phyloP scores from a whole-genome alignment of 2,888 invertebrate species.

The Itoplectis maculator region DNA sequence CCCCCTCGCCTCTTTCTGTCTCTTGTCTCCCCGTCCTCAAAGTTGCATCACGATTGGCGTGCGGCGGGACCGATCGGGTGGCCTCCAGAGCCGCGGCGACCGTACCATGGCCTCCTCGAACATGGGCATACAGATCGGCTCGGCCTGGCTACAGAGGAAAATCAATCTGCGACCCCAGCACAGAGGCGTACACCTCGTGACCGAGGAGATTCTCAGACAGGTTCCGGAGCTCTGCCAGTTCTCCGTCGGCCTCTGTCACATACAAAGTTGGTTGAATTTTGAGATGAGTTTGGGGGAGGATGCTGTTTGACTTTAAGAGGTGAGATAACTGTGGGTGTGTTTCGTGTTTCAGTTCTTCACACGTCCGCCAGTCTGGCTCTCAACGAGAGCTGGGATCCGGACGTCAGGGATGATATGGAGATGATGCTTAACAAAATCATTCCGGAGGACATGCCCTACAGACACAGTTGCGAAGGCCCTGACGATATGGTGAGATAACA shows the following conservation, averaged over 20 bases:
- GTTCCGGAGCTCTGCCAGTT: conserved; percentile 97
- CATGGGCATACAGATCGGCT: conserved; percentile 95
- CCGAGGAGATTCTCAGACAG: conserved; percentile 97
- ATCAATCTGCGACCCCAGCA: conserved; percentile 98
- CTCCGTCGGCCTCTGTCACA: conserved; percentile 97
- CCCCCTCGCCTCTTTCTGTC: background rate
- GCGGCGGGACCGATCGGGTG: background rate
- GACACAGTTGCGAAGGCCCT: conserved; percentile 98
- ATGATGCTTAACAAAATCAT: conserved; percentile 99
- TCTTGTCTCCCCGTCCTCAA: background rate
- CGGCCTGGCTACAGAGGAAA: conserved; percentile 99
- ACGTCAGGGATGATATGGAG: conserved; percentile 99
- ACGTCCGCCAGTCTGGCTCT: conserved; percentile 98
- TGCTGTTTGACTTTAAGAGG: too few relatives aligned
- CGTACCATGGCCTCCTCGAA: conserved; percentile 93
- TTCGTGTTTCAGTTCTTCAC: conserved; percentile 93
- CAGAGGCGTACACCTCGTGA: conserved; percentile 98
- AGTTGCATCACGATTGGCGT: conserved; percentile 24
- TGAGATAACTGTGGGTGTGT: background rate
- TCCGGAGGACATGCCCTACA: conserved; percentile 97
- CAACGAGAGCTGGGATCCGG: conserved; percentile 99
- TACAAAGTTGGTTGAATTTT: conserved; percentile 93
- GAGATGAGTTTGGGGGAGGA: too few relatives aligned
- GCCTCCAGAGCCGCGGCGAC: background rate
- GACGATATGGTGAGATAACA: conserved; percentile 95